Base-by-base conservation (phyloP, 2,888 invertebrate species). In the Fissipunctia ypsillon region DNA sequence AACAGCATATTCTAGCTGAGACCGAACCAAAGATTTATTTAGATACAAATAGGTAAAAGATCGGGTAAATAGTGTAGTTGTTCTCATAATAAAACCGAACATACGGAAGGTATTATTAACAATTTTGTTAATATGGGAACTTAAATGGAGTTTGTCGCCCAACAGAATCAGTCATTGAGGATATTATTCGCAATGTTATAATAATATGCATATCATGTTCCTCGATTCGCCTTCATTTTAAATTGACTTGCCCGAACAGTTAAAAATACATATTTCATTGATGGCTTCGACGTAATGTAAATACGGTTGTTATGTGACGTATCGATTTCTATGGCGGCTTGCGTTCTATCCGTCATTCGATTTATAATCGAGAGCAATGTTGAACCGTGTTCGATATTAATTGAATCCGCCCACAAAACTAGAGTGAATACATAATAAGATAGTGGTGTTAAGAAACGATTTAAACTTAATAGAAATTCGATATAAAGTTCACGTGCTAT, bases 401-500 rank as follows among this genome's bases (percentile, higher is more conserved):
- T 74, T 74, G 54, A 74, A 67, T 73, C 56, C 61, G 70, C 75
- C 73, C 56, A 72, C 80, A 61, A 70, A 73, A 71, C 60, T 59
- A 41, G 28, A 70, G 28, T 69, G 80, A 84, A 80, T 84, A 72
- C 57, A 56, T 78, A 77, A 73, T 77, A 56, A 63, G 82, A 80
- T 66, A 68, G 52, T 59, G 60, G 74, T 76, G 75, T 86, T 84
- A 82, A 60, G 68, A 80, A 84, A 80, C 38, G 38, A 41, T 71
- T 71, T 52, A 43, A 67, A 83, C 52, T 73, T 85, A 83, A 78
- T 78, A 80, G 75, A 70, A 65, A 71, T 67, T 82, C 69, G 70
- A 78, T 76, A 74, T 83, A 89, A 88, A 88, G 89, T 88, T 88
- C 87, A 88, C 78, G 76, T 80, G 75, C 63, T 80, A 86, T 87